Conservation (phyloP, 2,113 vertebrate species). For the Malurus melanocephalus region DNA sequence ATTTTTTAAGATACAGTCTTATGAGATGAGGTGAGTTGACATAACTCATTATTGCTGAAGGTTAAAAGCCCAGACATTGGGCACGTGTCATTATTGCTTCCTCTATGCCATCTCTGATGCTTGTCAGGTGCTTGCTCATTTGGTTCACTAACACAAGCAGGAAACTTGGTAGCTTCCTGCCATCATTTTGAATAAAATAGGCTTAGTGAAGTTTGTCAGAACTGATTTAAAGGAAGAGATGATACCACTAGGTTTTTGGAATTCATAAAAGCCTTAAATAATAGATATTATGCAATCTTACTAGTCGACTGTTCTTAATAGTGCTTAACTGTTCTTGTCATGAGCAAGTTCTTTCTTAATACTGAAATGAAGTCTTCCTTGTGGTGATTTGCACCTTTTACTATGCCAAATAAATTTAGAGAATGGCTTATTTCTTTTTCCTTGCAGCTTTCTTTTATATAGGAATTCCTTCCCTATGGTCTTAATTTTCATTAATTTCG, state of each 20-base stretch:
- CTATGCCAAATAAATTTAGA: neutral
- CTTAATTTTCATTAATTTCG: neutral
- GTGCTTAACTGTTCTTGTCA: neutral
- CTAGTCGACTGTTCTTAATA: neutral
- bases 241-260: neutral
- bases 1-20: conserved; percentile 9
- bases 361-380: neutral
- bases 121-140: neutral
- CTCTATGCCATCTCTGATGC: neutral
- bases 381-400: neutral
- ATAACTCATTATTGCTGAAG: conserved; percentile 20
- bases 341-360: neutral
- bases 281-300: neutral
- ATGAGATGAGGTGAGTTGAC: neutral
- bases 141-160: neutral
- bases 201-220: neutral
- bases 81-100: neutral
- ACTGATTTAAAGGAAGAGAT: neutral
- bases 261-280: neutral
- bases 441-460: neutral
- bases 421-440: neutral
- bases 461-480: neutral
- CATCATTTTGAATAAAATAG: neutral
- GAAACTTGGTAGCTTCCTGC: neutral
- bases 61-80: conserved; percentile 3